Conservation (phyloP, 2,888 invertebrate genomes). For the Sipunculus nudus region DNA sequence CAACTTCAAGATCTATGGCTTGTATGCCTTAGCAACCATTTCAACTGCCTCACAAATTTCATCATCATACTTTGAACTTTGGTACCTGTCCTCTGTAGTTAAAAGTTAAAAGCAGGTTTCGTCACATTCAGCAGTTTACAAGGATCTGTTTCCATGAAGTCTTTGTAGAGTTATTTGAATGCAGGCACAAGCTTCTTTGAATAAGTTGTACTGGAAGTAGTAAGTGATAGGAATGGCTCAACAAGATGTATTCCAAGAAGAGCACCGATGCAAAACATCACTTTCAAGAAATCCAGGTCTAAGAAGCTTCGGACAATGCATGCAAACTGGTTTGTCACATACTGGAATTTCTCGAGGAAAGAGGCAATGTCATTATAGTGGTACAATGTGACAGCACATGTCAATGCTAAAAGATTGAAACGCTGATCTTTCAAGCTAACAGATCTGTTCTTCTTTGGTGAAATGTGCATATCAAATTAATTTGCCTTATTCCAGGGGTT, state of each 20-base stretch:
- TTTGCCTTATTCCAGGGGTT: neutral
- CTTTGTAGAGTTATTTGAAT: constrained; percentile 5
- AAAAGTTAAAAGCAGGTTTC: constrained; percentile 14
- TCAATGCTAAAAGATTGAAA: constrained; percentile 11
- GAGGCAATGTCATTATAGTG: constrained; percentile 5
- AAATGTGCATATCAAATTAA: constrained; percentile 1
- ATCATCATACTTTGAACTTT: too few species aligned
- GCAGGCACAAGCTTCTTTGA: constrained; percentile 6
- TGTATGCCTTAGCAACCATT: too few species aligned
- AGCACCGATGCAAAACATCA: constrained; percentile 10
- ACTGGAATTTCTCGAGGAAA: constrained; percentile 8
- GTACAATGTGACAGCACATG: constrained; percentile 8
- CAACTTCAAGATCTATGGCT: too few species aligned
- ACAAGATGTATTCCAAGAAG: constrained; percentile 12
- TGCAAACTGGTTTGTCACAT: constrained; percentile 15
- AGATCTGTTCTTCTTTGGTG: constrained; percentile 8
- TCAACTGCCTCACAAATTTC: too few species aligned
- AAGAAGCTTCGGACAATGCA: constrained; percentile 16
- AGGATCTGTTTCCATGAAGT: constrained; percentile 1
- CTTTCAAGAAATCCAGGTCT: constrained; percentile 11
- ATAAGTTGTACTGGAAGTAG: constrained; percentile 6
- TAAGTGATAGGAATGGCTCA: constrained; percentile 8
- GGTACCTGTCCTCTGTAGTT: neutral
- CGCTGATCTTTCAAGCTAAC: constrained; percentile 14
- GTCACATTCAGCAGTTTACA: constrained; percentile 10